Conservation (phyloP, 2,888 invertebrate species). For the Dolichomitus sp. region DNA sequence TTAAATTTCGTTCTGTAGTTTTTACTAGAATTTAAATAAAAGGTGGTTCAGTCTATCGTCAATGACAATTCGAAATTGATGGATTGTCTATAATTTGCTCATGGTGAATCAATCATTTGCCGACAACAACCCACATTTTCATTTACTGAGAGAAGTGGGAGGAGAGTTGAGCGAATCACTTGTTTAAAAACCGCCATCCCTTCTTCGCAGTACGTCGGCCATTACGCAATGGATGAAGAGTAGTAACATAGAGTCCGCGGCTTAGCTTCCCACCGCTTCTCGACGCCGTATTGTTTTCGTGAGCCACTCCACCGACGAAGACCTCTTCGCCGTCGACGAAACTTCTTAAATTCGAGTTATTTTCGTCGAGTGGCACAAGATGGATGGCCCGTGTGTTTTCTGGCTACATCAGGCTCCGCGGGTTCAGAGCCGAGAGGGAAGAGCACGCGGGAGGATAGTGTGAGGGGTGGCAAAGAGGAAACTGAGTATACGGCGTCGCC, state of each 20-base stretch:
- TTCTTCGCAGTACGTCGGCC: conserved; percentile 32
- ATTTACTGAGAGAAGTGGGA: not conserved
- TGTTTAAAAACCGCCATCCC: conserved; percentile 29
- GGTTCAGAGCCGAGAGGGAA: conserved; percentile 55
- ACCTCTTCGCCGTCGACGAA: conserved; percentile 70
- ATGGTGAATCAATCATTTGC: too few species aligned
- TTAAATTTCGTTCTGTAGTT: not conserved
- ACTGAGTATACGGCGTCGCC: conserved; percentile 68
- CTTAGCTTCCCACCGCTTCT: conserved; percentile 38
- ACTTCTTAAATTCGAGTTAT: conserved; percentile 85
- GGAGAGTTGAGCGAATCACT: not conserved
- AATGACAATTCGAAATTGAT: not conserved
- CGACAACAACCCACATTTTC: not conserved
- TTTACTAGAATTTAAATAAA: too few species aligned
- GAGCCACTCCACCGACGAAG: conserved; percentile 45
- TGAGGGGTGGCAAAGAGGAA: conserved; percentile 64
- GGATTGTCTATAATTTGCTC: too few species aligned
- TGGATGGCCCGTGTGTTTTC: conserved; percentile 81
- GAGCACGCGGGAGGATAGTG: conserved; percentile 49
- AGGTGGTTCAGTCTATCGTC: too few species aligned
- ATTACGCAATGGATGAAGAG: conserved; percentile 51
- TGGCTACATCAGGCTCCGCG: conserved; percentile 72
- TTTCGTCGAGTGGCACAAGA: conserved; percentile 82
- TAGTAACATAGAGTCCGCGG: conserved; percentile 28
- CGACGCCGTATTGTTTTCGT: conserved; percentile 82